Base-by-base conservation (phyloP, 2,797 vertebrate species). In the Chromis chromis region DNA sequence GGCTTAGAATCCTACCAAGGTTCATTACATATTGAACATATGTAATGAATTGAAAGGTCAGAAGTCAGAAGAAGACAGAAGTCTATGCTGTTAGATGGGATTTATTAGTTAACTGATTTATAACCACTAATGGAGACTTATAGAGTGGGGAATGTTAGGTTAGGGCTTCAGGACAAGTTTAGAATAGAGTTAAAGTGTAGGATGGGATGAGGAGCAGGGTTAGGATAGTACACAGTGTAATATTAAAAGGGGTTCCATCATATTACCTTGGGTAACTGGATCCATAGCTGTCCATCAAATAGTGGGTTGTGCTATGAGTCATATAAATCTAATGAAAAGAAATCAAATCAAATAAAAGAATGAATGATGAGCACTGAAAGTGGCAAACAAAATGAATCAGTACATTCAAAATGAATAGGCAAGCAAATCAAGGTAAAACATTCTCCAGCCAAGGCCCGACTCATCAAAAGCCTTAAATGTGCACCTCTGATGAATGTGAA, bases 311-410 rank as follows among this genome's bases (percentile, higher is more conserved):
- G 88, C 88, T 92, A 94, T 92, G 91, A 93, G 76, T 91, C 91
- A 93, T 91, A 93, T 85, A 92, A 89, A 93, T 95, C 94, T 95
- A 94, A 94, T 93, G 82, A 95, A 93, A 90, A 93, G 83, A 93
- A 94, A 92, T 90, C 90, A 94, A 93, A 92, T 93, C 82, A 93
- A 93, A 93, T 84, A 75, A 93, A 90, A 24, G 82, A 92, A 92
- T 86, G 84, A 90, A 91, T 58, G 89, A 88, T 85, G 89, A 85
- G 76, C 80, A 89, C 79, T 83, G 79, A 89, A 88, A 83, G 80
- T 76, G 74, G 72, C 81, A 91, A 90, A 89, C 75, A 91, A 93
- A 93, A 93, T 70, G 55, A 92, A 83, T 82, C 79, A 89, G 56
- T 84, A 89, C 79, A 88, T 88, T 91, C 53, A 83, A 92, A 92